phyloP scores from a whole-genome alignment of 2,888 invertebrate species.

The Sicus ferrugineus region DNA sequence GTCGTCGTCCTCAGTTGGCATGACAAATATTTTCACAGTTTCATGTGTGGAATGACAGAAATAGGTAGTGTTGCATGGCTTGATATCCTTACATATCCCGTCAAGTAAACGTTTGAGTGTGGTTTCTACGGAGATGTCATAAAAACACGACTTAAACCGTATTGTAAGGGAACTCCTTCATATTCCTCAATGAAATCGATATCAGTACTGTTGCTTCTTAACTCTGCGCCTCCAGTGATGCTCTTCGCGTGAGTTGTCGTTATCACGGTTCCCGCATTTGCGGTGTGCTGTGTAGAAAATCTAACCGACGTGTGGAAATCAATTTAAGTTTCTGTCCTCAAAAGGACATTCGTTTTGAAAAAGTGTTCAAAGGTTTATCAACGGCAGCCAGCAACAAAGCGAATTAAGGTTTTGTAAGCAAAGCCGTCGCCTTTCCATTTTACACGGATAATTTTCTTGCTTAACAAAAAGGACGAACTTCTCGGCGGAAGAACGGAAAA shows the following conservation, averaged over 20 bases:
- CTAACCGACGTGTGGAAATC: slow-evolving; percentile 33
- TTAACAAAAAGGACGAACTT: slow-evolving; percentile 9
- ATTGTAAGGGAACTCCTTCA: not conserved
- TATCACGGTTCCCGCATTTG: too few species aligned
- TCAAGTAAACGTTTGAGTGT: not conserved
- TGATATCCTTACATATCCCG: too few species aligned
- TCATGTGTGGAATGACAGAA: not conserved
- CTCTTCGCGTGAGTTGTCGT: slow-evolving; percentile 3
- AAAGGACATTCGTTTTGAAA: slow-evolving; percentile 8
- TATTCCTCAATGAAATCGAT: slow-evolving; percentile 11
- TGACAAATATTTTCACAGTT: slow-evolving; percentile 26
- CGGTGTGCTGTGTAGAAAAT: slow-evolving; percentile 9
- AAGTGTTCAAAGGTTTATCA: slow-evolving; percentile 2
- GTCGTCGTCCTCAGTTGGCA: slow-evolving; percentile 22
- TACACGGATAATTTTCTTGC: slow-evolving; percentile 29
- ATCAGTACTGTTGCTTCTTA: not conserved
- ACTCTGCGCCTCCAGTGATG: not conserved
- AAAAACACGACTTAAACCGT: not conserved
- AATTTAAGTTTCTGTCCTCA: slow-evolving; percentile 14
- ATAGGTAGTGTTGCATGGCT: not conserved
- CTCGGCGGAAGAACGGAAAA: slow-evolving; percentile 7
- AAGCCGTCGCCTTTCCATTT: slow-evolving; percentile 24
- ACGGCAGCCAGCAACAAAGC: slow-evolving; percentile 3
- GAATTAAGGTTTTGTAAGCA: not conserved
- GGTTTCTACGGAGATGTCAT: not conserved